Base-by-base conservation (phyloP, 2,888 invertebrate species). In the Zhengitettix transpicula region DNA sequence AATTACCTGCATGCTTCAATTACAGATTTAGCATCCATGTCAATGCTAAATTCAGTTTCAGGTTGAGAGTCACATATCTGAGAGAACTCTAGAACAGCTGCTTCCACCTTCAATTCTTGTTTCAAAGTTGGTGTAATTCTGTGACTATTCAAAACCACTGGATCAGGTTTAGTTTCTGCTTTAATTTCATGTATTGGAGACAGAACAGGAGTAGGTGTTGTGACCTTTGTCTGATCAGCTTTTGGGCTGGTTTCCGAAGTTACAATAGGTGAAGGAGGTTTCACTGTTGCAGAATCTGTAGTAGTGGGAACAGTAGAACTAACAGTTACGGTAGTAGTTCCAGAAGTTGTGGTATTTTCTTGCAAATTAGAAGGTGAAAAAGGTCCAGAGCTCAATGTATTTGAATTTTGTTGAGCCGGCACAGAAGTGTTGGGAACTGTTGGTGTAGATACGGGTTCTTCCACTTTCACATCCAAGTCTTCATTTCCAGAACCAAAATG, bases 1-100 rank as follows among this genome's bases (percentile, higher is more conserved):
- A 28, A 28, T 73, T 75, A 83, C 78, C 83, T 86, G 75, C 88
- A 87, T 7, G 83, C 74, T 59, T 86, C 82, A 14, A 84, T 68
- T 54, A 92, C 75, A 66, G 83, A 81, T 66, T 84, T 85, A 17
- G 91, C 81, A 67, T 78, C 84, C 89, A 91, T 89, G 62, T 84
- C 83, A 67, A 85, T 84, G 65, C 80, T 81, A 71, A 85, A 86
- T 63, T 82, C 79, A 57, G 82, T 78, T 47, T 84, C 81, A 55
- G 81, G 77, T 62, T 81, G 78, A 58, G 82, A 81, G 58, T 85
- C 85, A 63, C 80, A 78, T 41, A 82, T 74, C 56, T 81, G 81
- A 69, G 82, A 82, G 55, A 83, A 72, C 67, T 83, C 81, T 8
- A 83, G 75, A 42, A 81, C 80, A 10, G 84, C 56, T 15, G 58